Percentiles rank a stretch among this genome's conserved stretches.
phyloP scores from a whole-genome alignment of 2,888 invertebrate species.

The Nemurella pictetii region DNA sequence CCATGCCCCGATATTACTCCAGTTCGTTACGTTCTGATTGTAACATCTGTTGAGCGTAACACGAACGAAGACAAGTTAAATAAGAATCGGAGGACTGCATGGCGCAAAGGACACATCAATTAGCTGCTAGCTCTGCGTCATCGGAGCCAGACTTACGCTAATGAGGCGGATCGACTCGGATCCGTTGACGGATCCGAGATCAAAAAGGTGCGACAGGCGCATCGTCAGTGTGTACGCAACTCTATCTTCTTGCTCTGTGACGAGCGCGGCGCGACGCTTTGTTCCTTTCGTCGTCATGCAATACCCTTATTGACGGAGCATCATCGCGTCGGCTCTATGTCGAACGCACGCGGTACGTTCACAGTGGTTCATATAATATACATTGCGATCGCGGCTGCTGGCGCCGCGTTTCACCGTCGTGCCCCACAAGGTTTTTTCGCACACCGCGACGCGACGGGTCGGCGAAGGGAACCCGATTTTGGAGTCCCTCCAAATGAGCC shows the following conservation, averaged over 20 bases:
- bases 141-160: background rate
- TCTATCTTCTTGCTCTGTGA: background rate
- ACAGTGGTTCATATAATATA: background rate
- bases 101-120: background rate
- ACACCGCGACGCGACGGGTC: background rate
- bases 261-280: background rate
- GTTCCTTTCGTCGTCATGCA: background rate
- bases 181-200: background rate
- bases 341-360: no score
- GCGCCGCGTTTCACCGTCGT: background rate
- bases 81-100: background rate
- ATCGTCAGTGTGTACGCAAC: background rate
- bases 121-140: background rate
- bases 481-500: background rate
- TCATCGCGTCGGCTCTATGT: no score
- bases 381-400: background rate
- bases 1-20: background rate
- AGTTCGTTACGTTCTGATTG: constrained; percentile 12
- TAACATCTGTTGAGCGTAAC: background rate
- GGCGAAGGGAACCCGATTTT: background rate
- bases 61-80: background rate
- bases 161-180: background rate
- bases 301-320: constrained; percentile 12
- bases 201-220: background rate
- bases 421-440: background rate